Evolutionary conservation across 2,113 vertebrate genomes (phyloP).

Genomic region (Dromas ardeola): DNA sequence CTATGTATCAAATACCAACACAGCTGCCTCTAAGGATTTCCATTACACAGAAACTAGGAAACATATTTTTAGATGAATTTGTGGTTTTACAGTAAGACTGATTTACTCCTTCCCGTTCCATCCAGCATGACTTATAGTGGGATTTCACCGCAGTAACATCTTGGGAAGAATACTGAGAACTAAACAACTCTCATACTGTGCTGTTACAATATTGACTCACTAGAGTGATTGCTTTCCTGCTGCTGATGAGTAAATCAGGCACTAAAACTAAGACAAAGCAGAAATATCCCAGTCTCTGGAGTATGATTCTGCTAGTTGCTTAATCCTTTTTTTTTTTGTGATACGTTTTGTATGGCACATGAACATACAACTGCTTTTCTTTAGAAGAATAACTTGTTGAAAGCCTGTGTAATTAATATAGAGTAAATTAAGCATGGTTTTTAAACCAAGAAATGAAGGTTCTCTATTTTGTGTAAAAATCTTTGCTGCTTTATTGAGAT

Average conservation of each 20-base stretch:
- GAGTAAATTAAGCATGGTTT: background rate
- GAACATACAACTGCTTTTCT: background rate
- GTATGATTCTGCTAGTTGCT: background rate
- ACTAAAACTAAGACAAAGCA: background rate
- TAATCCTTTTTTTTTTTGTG: background rate
- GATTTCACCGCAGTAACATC: background rate
- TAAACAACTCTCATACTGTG: background rate
- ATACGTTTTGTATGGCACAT: background rate
- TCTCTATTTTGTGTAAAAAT: background rate
- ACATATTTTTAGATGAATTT: background rate
- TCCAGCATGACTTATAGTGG: background rate
- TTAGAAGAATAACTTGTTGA: background rate
- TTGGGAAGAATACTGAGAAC: background rate
- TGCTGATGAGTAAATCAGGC: background rate
- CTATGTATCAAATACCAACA: background rate
- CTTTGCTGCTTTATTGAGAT: background rate
- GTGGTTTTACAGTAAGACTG: background rate
- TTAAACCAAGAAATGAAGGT: background rate
- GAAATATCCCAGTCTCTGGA: background rate
- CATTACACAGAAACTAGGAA: background rate
- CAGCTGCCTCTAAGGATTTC: background rate
- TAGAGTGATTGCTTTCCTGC: background rate
- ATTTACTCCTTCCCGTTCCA: background rate
- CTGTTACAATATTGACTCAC: background rate
- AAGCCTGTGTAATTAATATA: background rate